phyloP scores from a whole-genome alignment of 2,797 vertebrate species.

The Vespertilio murinus region DNA sequence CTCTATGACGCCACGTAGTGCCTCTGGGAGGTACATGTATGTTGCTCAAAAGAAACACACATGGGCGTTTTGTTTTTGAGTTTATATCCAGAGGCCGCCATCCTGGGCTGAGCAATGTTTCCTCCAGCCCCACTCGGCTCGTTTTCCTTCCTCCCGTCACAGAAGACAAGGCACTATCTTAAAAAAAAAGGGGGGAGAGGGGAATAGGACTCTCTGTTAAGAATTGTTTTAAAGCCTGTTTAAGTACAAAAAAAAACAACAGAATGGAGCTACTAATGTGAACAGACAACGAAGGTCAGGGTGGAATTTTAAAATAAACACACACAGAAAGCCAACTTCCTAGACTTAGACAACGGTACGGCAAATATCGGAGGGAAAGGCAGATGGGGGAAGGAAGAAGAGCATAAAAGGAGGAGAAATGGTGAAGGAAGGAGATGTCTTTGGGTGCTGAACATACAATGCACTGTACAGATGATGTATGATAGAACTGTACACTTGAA shows the following conservation, averaged over 20 bases:
- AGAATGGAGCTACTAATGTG: not conserved
- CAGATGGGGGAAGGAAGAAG: not conserved
- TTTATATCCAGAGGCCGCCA: not conserved
- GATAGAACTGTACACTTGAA: not conserved
- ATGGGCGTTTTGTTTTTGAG: not conserved
- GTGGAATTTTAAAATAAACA: not conserved
- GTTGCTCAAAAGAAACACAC: not conserved
- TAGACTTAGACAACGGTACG: not conserved
- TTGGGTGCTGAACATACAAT: not conserved
- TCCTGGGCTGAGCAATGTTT: not conserved
- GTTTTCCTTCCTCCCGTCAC: not conserved
- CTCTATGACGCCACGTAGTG: not conserved
- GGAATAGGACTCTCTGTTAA: not conserved
- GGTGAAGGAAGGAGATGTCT: not conserved
- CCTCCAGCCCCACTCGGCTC: not conserved
- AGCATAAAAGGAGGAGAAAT: not conserved
- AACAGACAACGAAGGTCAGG: not conserved
- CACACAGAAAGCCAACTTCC: not conserved
- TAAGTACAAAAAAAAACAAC: conserved; percentile 53
- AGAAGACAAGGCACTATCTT: conserved; percentile 7
- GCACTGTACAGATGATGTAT: not conserved
- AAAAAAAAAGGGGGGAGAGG: no score
- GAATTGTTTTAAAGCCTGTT: conserved; percentile 30
- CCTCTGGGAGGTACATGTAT: not conserved
- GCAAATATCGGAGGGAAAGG: not conserved